These are phyloP conservation scores for Pseudomyrmex flavicornis DNA, from an alignment of 1,140 invertebrate genomes.

Conservation along the genomic window DNA sequence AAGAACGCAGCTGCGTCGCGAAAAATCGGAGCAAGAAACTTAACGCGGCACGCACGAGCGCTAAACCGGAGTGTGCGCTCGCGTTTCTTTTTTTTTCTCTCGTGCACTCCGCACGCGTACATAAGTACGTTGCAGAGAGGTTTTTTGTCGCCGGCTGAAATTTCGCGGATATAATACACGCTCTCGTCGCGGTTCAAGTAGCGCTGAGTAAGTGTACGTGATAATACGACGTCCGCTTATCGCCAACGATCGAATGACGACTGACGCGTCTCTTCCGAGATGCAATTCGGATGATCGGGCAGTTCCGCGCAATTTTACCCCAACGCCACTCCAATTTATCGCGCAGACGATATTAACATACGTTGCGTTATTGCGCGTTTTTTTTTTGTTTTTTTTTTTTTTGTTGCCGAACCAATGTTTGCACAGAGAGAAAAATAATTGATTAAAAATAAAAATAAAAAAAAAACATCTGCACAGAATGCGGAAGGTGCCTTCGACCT, in stretches of 20 bases:
- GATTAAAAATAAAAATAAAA: too few species aligned
- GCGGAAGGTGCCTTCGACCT: too few species aligned
- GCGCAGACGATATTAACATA: background rate
- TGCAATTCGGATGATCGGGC: background rate
- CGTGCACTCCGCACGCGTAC: background rate
- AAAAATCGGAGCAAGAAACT: slow-evolving; percentile 39
- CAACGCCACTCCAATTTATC: background rate
- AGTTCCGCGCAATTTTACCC: background rate
- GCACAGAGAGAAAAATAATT: too few species aligned
- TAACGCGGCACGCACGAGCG: background rate
- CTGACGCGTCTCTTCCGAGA: background rate
- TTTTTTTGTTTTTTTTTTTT: too few species aligned
- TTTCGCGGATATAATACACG: background rate
- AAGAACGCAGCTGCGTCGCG: slow-evolving; percentile 10
- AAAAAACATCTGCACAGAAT: too few species aligned
- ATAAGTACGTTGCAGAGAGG: background rate
- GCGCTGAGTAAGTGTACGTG: background rate
- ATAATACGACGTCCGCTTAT: background rate
- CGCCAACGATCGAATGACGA: background rate
- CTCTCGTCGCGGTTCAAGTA: background rate
- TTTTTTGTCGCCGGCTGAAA: slow-evolving; percentile 23
- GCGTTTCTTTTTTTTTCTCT: background rate
- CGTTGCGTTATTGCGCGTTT: too few species aligned
- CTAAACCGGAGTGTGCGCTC: slow-evolving; percentile 1
- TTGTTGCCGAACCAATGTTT: too few species aligned